Conservation (phyloP, 92 coral and sea anemone genomes). For the Zoanthus solanderi region DNA sequence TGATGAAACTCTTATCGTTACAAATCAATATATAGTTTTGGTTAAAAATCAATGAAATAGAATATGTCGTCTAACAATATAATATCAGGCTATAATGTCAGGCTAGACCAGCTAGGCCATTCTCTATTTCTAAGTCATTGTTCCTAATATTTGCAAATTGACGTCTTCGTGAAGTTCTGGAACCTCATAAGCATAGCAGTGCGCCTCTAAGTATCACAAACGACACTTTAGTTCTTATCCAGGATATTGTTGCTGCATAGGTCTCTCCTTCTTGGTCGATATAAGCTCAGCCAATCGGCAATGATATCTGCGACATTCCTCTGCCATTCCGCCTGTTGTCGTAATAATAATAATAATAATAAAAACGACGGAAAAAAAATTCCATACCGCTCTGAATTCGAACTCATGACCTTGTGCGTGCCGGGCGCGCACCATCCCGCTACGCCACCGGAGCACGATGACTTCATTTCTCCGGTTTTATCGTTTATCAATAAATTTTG, state of each 20-base stretch:
- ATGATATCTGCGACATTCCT: slow-evolving; percentile 57
- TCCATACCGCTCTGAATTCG: too few relatives aligned
- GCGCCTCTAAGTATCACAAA: slow-evolving; percentile 45
- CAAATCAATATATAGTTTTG: too few relatives aligned
- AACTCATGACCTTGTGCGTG: too few relatives aligned
- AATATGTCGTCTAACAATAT: too few relatives aligned
- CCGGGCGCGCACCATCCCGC: too few relatives aligned
- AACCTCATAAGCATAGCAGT: slow-evolving; percentile 50
- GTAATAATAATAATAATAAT: not conserved
- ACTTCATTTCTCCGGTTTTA: too few relatives aligned
- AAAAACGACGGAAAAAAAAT: too few relatives aligned
- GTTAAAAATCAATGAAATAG: too few relatives aligned
- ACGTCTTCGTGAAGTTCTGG: slow-evolving; percentile 47
- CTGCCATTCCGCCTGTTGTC: slow-evolving; percentile 36
- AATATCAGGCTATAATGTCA: not conserved
- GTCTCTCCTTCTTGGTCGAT: slow-evolving; percentile 53
- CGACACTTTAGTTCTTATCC: slow-evolving; percentile 54
- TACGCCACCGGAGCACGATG: too few relatives aligned
- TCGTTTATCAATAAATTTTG: too few relatives aligned
- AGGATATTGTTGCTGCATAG: slow-evolving; percentile 56
- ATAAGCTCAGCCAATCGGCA: slow-evolving; percentile 52
- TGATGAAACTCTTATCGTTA: too few relatives aligned
- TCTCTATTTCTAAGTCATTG: slow-evolving; percentile 7
- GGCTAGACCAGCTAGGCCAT: slow-evolving; percentile 17
- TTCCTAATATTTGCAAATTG: not conserved